Evolutionary conservation across 1,140 invertebrate species (phyloP).

Genomic region (Diachasmimorpha longicaudata): DNA sequence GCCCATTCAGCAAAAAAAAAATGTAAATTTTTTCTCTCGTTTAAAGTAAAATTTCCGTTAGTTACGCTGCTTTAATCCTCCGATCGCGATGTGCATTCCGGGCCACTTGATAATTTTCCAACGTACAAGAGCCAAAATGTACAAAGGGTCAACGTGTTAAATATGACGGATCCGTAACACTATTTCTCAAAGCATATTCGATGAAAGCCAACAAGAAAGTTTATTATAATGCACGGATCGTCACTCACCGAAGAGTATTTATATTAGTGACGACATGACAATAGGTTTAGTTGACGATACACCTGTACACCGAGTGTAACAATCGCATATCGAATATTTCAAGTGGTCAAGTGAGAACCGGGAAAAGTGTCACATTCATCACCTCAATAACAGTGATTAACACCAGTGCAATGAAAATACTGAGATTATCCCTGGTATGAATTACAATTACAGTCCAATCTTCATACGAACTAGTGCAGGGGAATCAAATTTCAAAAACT

Average conservation of each 20-base stretch:
- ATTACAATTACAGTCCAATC: not conserved
- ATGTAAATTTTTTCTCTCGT: no score
- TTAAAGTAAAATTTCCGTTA: not conserved
- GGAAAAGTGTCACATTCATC: not conserved
- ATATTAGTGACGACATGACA: conserved; percentile 58
- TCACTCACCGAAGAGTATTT: conserved; percentile 61
- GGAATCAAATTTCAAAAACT: not conserved
- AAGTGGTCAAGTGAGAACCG: not conserved
- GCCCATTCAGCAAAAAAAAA: no score
- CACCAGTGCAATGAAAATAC: conserved; percentile 30
- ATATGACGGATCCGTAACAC: conserved; percentile 51
- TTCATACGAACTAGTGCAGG: not conserved
- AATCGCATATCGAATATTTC: conserved; percentile 37
- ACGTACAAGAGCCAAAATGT: not conserved
- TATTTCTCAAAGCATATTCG: conserved; percentile 57
- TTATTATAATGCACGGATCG: conserved; percentile 63
- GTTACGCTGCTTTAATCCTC: not conserved
- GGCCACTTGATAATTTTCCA: not conserved
- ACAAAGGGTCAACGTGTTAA: conserved; percentile 34
- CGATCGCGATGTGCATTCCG: not conserved
- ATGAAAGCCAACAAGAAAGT: conserved; percentile 64
- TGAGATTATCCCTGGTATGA: conserved; percentile 49
- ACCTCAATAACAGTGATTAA: not conserved
- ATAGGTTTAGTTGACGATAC: conserved; percentile 51
- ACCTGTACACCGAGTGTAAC: conserved; percentile 48